phyloP scores from a whole-genome alignment of 1,140 invertebrate genomes.

The Rhyacophila brunnea region DNA sequence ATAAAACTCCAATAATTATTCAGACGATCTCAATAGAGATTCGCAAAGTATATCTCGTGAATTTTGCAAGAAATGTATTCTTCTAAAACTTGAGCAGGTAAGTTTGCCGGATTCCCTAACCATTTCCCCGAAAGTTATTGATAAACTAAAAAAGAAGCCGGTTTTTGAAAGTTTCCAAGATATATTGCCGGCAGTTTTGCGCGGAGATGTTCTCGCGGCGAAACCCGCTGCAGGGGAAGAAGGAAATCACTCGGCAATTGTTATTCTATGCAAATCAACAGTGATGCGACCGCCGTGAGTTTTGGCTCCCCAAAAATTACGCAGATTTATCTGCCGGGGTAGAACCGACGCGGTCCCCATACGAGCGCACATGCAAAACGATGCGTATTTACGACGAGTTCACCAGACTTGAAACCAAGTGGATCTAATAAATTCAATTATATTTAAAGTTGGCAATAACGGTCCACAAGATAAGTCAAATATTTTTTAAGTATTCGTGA shows the following conservation, averaged over 20 bases:
- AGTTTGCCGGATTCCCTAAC: not conserved
- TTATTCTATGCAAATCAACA: slow-evolving; percentile 36
- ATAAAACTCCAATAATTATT: no score
- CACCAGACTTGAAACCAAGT: no score
- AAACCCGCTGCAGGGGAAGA: not conserved
- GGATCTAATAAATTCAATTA: no score
- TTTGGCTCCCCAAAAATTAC: slow-evolving; percentile 33
- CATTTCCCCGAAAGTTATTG: slow-evolving; percentile 12
- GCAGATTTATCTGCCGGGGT: slow-evolving; percentile 25
- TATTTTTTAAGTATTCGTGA: no score
- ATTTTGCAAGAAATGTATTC: slow-evolving; percentile 16
- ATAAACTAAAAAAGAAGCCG: slow-evolving; percentile 28
- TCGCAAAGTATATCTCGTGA: slow-evolving; percentile 1
- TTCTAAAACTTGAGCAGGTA: not conserved
- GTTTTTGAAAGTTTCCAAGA: slow-evolving; percentile 20
- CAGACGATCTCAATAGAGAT: no score
- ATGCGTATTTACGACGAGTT: not conserved
- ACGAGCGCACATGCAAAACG: not conserved
- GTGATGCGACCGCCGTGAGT: slow-evolving; percentile 27
- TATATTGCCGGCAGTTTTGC: slow-evolving; percentile 24
- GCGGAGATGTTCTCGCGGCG: slow-evolving; percentile 6
- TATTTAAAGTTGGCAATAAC: no score
- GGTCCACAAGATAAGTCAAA: no score
- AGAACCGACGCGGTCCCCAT: not conserved
- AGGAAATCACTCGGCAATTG: slow-evolving; percentile 33